Evolutionary conservation across 2,797 vertebrate species (phyloP).

Genomic region (Lateolabrax maculatus): DNA sequence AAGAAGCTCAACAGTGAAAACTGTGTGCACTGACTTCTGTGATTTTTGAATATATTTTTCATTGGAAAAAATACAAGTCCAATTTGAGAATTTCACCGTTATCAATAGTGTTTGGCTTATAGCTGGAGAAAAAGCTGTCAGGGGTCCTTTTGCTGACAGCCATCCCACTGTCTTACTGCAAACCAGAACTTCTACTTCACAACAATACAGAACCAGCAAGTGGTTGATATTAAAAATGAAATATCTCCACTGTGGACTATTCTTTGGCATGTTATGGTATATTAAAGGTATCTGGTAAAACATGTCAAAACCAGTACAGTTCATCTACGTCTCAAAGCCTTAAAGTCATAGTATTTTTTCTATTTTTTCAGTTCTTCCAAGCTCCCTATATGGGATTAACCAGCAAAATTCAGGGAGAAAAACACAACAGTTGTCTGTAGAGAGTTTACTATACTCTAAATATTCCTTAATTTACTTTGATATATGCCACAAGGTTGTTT

Average conservation of each 20-base stretch:
- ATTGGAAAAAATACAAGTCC: neutral
- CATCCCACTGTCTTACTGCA: neutral
- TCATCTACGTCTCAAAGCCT: neutral
- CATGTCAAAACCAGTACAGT: neutral
- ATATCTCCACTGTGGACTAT: neutral
- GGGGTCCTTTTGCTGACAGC: conserved; percentile 27
- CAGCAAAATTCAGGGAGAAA: conserved; percentile 6
- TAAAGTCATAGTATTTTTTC: neutral
- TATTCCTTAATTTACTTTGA: conserved; percentile 42
- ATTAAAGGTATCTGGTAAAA: neutral
- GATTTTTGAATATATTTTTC: neutral
- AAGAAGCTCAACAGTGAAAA: neutral
- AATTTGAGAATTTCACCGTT: conserved; percentile 3
- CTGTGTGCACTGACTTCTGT: neutral
- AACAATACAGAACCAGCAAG: conserved; percentile 9
- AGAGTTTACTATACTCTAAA: conserved; percentile 17
- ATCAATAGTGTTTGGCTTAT: neutral
- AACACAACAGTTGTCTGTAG: neutral
- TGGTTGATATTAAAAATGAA: conserved; percentile 22
- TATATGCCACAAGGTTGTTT: conserved; percentile 67
- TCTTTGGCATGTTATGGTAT: neutral
- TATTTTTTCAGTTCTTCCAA: neutral
- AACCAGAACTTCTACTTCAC: conserved; percentile 15
- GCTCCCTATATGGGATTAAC: neutral
- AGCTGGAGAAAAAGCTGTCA: conserved; percentile 1